A percentile compares a stretch with the other conserved stretches of the same genome.
phyloP scores from a whole-genome alignment of 2,888 invertebrate species.

The Ctena decussata region DNA sequence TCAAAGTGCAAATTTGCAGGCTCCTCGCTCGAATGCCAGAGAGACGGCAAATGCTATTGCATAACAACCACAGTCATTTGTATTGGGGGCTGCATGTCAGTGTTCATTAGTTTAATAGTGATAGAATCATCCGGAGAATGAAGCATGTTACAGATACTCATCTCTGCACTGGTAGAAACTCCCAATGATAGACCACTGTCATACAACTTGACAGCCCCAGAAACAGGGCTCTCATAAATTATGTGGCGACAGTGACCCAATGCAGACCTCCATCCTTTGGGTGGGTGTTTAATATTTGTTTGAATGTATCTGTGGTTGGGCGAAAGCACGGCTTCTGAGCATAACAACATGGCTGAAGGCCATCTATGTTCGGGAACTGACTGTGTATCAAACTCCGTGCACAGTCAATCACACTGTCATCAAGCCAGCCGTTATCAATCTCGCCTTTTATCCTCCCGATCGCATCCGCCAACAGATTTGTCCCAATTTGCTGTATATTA shows the following conservation, averaged over 20 bases:
- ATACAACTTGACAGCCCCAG: background rate
- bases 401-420: background rate
- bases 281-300: background rate
- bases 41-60: no score
- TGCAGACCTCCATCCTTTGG: background rate
- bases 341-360: constrained; percentile 8
- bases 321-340: constrained; percentile 13
- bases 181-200: background rate
- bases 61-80: no score
- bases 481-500: background rate
- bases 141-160: background rate
- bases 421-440: background rate
- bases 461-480: background rate
- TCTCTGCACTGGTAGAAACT: background rate
- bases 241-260: background rate
- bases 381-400: background rate
- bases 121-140: no score
- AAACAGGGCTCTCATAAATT: background rate
- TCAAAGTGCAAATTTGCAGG: no score
- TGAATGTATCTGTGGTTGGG: background rate
- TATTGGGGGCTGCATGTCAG: no score
- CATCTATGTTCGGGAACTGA: background rate
- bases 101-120: no score
- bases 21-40: no score
- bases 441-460: background rate